Percentiles rank a stretch among this genome's conserved stretches.
Evolutionary conservation across 2,888 invertebrate species (phyloP).

Genomic region (Lapara coniferarum): DNA sequence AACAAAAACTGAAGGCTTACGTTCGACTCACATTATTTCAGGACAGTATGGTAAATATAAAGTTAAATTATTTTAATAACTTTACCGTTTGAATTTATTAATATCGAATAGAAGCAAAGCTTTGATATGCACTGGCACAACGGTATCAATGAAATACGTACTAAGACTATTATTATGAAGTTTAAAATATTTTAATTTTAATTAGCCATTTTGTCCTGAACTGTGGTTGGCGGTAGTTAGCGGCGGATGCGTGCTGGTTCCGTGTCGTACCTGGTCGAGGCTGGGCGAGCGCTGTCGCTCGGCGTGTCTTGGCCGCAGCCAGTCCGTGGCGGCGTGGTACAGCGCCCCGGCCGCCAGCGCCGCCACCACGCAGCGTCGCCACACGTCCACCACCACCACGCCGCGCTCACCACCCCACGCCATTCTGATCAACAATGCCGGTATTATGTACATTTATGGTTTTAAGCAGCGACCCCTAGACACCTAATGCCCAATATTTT

Average conservation of each 20-base stretch:
- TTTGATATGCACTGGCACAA: neutral
- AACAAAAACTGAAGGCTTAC: too few relatives aligned
- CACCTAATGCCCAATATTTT: too few relatives aligned
- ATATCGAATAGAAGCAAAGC: neutral
- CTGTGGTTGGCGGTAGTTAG: neutral
- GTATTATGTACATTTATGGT: neutral
- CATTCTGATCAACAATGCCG: conserved; percentile 85
- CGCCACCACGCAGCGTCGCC: conserved; percentile 94
- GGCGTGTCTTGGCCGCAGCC: conserved; percentile 85
- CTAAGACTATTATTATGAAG: neutral
- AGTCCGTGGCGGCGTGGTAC: conserved; percentile 92
- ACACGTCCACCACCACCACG: conserved; percentile 96
- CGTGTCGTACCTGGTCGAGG: conserved; percentile 92
- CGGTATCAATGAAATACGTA: neutral
- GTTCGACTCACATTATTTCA: too few relatives aligned
- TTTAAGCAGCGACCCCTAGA: too few relatives aligned
- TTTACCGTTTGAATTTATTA: neutral
- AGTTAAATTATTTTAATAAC: neutral
- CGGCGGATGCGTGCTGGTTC: too few relatives aligned
- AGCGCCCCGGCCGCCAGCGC: conserved; percentile 96
- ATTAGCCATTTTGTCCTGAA: too few relatives aligned
- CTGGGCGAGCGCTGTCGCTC: conserved; percentile 92
- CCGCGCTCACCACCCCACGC: conserved; percentile 99
- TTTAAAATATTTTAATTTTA: neutral
- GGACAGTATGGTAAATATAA: neutral